These are phyloP conservation scores for Chamaetylas fuelleborni DNA, from an alignment of 2,113 vertebrate species.

Conservation along the genomic window DNA sequence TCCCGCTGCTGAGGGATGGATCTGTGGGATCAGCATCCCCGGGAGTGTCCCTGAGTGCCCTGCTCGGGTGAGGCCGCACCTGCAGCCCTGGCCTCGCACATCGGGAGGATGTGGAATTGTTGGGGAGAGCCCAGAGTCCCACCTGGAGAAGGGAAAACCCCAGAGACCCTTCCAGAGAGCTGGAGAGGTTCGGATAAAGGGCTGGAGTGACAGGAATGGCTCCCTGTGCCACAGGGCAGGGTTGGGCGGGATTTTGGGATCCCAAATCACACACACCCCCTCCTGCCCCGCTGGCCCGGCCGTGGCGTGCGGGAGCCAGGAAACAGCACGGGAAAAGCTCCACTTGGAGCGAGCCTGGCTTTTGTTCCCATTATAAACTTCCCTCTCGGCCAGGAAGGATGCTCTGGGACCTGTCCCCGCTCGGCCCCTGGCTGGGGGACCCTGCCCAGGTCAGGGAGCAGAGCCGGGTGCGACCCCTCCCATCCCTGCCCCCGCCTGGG, in stretches of 20 bases:
- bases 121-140: accelerated
- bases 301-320: neutral
- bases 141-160: too few relatives aligned
- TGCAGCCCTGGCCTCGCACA: neutral
- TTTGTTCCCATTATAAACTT: slow-evolving; percentile 45
- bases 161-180: neutral
- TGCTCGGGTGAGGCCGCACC: neutral
- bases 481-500: neutral
- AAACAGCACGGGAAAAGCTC: neutral
- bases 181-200: neutral
- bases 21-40: accelerated
- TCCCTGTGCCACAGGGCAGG: neutral
- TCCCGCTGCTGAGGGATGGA: too few relatives aligned
- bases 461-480: neutral
- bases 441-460: neutral
- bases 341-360: neutral
- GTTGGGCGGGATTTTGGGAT: accelerated
- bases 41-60: accelerated
- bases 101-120: accelerated
- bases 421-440: accelerated
- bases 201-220: accelerated
- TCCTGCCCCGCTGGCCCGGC: accelerated
- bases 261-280: accelerated
- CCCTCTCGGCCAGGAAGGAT: neutral
- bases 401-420: neutral